phyloP scores from a whole-genome alignment of 2,888 invertebrate species.

The Noctua janthina region DNA sequence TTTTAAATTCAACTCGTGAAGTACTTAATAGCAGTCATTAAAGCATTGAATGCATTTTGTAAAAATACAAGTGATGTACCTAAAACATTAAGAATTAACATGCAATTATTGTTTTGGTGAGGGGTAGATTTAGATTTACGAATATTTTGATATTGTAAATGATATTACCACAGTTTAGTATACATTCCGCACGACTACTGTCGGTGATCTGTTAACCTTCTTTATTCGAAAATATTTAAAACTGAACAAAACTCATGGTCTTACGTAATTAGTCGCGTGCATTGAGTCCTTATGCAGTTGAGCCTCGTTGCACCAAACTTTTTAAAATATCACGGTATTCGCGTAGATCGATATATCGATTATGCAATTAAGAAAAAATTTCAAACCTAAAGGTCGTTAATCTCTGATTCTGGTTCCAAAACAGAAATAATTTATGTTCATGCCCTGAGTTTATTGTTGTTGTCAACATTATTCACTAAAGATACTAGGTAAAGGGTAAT shows the following conservation, averaged over 20 bases:
- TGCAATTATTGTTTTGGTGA: slow-evolving; percentile 6
- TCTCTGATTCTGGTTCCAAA: neutral
- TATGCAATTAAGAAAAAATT: neutral
- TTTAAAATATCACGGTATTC: neutral
- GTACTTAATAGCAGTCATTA: slow-evolving; percentile 5
- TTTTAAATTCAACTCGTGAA: neutral
- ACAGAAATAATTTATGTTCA: neutral
- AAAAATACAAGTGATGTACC: slow-evolving; percentile 8
- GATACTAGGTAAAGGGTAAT: neutral
- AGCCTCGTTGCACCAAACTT: neutral
- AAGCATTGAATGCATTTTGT: slow-evolving; percentile 1
- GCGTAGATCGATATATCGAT: neutral
- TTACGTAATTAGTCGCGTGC: neutral
- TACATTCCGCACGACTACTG: slow-evolving; percentile 21
- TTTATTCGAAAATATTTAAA: neutral
- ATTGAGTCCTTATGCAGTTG: neutral
- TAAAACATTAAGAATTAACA: neutral
- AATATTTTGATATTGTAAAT: slow-evolving; percentile 22
- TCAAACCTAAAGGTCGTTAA: neutral
- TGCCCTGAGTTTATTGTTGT: neutral
- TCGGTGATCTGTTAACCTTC: neutral
- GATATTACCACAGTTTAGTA: neutral
- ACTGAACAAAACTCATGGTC: neutral
- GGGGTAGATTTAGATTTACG: slow-evolving; percentile 1
- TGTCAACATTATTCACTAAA: neutral